Evolutionary conservation across 2,888 invertebrate genomes (phyloP), one percentile per base, ranked within the genome.

Genomic region (Yponomeuta plumbellus): DNA sequence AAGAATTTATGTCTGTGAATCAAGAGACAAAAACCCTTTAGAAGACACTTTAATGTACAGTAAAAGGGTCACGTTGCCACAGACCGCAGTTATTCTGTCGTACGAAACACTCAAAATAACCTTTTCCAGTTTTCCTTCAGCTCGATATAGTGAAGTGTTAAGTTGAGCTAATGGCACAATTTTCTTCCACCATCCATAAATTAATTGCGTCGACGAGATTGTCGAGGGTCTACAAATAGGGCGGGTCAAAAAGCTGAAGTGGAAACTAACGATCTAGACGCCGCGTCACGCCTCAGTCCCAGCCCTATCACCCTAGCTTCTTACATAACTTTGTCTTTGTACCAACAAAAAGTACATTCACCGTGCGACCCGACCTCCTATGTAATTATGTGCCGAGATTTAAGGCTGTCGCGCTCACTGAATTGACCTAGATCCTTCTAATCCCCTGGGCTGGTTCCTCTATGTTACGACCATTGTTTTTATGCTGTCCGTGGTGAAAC

Each of bases 321-420:
- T 58, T 20, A 58, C 58, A 58, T 59, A 59, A 59, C 59, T 61
- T 34, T 34, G 34, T 23, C 23, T 61, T 17, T 26, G 61, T 17
- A 22, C 13, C 3, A 23, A 34, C 22, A 59, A 62, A 39, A 62
- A 62, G 62, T 39, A 62, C n/a, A 34, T 39, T 56, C 56, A 40
- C 13, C 40, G 22, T 63, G 26, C 58, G 52, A 4, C 44, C 61
- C 61, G 61, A 17, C n/a, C 34, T 22, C 56, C 20, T 52, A 40
- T 64, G 63, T 80, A 81, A 83, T 84, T 81, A 83, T 83, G 79
- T 82, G 78, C 76, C 71, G 81, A 80, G 83, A 83, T 85, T 85
- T 83, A 78, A 77, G 79, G 77, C 77, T 75, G 75, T 73, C 71
- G 68, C 73, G 70, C 71, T 71, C 73, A 66, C 72, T 70, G 76